Percentiles rank a stretch among this genome's conserved stretches.
phyloP scores from a whole-genome alignment of 2,888 invertebrate genomes.

The Hemicrepidius hirtus region DNA sequence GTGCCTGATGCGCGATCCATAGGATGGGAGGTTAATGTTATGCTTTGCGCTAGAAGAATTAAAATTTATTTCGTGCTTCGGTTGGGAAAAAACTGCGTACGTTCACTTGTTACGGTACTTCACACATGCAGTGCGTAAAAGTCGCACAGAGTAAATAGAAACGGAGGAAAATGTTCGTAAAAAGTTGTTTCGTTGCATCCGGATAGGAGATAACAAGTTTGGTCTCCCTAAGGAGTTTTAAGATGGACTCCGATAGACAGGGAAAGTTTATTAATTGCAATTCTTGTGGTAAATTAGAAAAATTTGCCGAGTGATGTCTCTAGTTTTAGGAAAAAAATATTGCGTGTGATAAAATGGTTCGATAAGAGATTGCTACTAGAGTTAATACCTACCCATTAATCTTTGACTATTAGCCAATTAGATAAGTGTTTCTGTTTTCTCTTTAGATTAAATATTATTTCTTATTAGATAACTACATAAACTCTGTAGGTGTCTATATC shows the following conservation, averaged over 20 bases:
- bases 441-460: no score
- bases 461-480: no score
- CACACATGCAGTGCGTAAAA: conserved; percentile 7
- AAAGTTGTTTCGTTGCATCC: background rate
- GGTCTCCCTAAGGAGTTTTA: conserved; percentile 14
- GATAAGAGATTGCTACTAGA: background rate
- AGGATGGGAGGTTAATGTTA: conserved; percentile 28
- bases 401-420: no score
- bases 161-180: background rate
- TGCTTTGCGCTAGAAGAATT: conserved; percentile 12
- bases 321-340: background rate
- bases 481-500: no score
- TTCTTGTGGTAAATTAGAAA: background rate
- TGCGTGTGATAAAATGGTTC: background rate
- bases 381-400: no score
- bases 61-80: conserved; percentile 22
- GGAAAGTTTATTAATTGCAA: conserved; percentile 20
- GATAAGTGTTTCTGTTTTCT: no score
- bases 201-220: background rate
- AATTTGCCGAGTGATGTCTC: background rate
- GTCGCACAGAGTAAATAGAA: conserved; percentile 11
- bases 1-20: conserved; percentile 18
- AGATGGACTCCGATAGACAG: background rate
- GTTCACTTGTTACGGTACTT: conserved; percentile 19
- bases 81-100: conserved; percentile 9